Conservation (phyloP, 2,888 invertebrate species). For the Ectobius pallidus region DNA sequence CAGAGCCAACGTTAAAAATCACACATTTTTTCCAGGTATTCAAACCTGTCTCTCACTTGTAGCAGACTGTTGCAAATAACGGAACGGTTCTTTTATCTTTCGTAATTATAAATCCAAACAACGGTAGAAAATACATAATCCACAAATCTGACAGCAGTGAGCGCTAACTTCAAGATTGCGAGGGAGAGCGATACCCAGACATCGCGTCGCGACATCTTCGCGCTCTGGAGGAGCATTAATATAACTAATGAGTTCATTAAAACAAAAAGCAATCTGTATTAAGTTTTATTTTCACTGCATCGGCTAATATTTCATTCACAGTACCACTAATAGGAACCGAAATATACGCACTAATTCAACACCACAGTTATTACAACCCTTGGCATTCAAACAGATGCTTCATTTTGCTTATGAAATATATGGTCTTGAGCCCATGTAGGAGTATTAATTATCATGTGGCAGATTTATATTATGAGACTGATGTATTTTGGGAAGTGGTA, state of each 20-base stretch:
- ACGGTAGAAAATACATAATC: too few relatives aligned
- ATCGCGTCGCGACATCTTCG: background rate
- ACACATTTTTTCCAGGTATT: too few relatives aligned
- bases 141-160: too few relatives aligned
- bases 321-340: background rate
- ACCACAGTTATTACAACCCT: background rate
- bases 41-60: too few relatives aligned
- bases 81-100: too few relatives aligned
- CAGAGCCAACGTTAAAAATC: too few relatives aligned
- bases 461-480: background rate
- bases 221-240: conserved; percentile 7
- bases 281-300: background rate
- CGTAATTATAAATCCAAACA: too few relatives aligned
- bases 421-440: background rate
- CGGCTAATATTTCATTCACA: background rate
- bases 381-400: background rate
- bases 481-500: background rate
- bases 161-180: too few relatives aligned
- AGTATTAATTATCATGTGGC: background rate
- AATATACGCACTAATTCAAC: background rate
- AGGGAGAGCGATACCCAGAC: too few relatives aligned
- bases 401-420: background rate
- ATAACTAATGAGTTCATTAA: conserved; percentile 11
- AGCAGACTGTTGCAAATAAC: too few relatives aligned
- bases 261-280: background rate